Percentiles rank a stretch among this genome's conserved stretches.
Evolutionary conservation across 2,888 invertebrate species (phyloP).

Genomic region (Macrophya alboannulata): DNA sequence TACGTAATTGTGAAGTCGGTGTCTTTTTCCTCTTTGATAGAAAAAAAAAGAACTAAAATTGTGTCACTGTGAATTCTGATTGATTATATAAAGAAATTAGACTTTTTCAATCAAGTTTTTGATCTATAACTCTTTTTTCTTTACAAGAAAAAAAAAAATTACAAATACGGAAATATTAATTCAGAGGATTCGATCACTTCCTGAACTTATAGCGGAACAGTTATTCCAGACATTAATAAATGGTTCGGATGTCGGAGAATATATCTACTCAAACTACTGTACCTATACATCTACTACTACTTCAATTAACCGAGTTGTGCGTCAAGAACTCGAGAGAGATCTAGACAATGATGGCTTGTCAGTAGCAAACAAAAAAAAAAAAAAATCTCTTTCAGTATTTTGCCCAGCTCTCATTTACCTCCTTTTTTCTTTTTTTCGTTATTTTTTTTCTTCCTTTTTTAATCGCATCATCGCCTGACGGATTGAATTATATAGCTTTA

Average conservation of each 20-base stretch:
- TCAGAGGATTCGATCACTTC: background rate
- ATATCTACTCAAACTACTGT: background rate
- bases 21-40: no score
- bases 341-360: conserved; percentile 31
- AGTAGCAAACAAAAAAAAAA: no score
- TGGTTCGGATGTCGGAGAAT: background rate
- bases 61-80: no score
- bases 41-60: no score
- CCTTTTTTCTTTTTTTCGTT: background rate
- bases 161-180: background rate
- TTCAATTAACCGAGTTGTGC: conserved; percentile 23
- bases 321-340: background rate
- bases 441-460: background rate
- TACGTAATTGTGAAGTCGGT: no score
- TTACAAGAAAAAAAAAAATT: background rate
- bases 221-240: conserved; percentile 21
- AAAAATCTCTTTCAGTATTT: conserved; percentile 22
- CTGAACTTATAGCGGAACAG: background rate
- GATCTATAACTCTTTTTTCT: background rate
- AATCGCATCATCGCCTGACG: conserved; percentile 20
- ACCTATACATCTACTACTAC: background rate
- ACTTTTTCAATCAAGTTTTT: background rate
- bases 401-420: background rate
- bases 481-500: conserved; percentile 39
- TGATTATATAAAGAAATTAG: background rate